Percentiles rank a stretch among this genome's conserved stretches.
phyloP scores from a whole-genome alignment of 2,888 invertebrate species.

The Macrosiphum euphorbiae region DNA sequence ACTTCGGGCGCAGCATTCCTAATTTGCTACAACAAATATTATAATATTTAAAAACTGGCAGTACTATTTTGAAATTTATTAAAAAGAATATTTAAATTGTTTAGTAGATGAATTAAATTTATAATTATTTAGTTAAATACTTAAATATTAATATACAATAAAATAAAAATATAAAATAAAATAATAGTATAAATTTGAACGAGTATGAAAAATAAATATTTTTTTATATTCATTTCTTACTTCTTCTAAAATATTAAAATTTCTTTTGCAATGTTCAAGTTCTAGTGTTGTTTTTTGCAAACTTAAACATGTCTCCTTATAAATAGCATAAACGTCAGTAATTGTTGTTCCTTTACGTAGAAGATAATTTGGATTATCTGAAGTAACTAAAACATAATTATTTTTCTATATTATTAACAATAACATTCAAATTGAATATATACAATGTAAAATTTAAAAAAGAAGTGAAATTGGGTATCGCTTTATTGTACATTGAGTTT shows the following conservation, averaged over 20 bases:
- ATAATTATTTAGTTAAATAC: background rate
- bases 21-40: conserved; percentile 19
- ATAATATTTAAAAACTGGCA: background rate
- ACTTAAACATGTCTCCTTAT: conserved; percentile 46
- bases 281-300: conserved; percentile 31
- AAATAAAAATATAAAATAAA: background rate
- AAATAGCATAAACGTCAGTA: conserved; percentile 59
- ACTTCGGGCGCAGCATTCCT: conserved; percentile 36
- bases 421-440: too few species aligned
- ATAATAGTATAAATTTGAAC: background rate
- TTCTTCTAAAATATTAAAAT: conserved; percentile 50
- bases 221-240: conserved; percentile 7
- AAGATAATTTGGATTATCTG: conserved; percentile 38
- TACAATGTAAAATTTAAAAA: too few species aligned
- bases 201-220: background rate
- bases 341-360: conserved; percentile 49
- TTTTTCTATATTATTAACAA: background rate
- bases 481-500: too few species aligned
- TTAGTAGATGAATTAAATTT: background rate
- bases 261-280: conserved; percentile 40
- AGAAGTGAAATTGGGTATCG: too few species aligned
- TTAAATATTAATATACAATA: background rate
- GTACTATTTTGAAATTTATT: background rate
- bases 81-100: background rate
- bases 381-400: conserved; percentile 30